A percentile compares a stretch with the other conserved stretches of the same genome.
These are phyloP conservation scores for Agrenia bidenticulata DNA, from an alignment of 2,888 invertebrate species.

Conservation along the genomic window DNA sequence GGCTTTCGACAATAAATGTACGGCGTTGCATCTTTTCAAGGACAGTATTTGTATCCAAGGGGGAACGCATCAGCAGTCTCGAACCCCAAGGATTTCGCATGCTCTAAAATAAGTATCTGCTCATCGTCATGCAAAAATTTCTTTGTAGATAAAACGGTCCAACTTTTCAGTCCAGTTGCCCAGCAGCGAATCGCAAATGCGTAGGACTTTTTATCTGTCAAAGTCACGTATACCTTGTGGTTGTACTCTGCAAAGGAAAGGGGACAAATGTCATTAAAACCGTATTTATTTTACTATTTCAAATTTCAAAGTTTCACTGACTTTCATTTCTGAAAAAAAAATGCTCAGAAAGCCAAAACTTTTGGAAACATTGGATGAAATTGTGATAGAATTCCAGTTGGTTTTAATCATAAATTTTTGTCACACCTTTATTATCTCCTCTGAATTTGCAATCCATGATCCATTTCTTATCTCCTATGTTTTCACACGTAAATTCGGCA, in stretches of 20 bases:
- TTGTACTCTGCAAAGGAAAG: conserved; percentile 27
- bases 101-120: conserved; percentile 40
- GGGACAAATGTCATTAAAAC: no score
- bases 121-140: conserved; percentile 41
- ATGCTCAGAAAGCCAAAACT: no score
- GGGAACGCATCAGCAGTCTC: conserved; percentile 41
- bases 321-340: no score
- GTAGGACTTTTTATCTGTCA: conserved; percentile 41
- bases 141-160: conserved; percentile 38
- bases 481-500: conserved; percentile 32
- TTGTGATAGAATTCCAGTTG: no score
- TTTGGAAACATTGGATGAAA: no score
- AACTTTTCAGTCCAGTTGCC: conserved; percentile 32
- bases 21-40: no score
- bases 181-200: conserved; percentile 38
- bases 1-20: no score
- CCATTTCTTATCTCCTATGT: conserved; percentile 28
- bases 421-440: conserved; percentile 29
- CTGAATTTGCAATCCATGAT: conserved; percentile 36
- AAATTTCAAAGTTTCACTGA: no score
- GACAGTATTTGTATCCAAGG: conserved; percentile 37
- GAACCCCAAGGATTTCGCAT: conserved; percentile 38
- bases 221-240: conserved; percentile 36
- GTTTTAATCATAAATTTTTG: background rate
- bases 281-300: no score